Evolutionary conservation across 2,888 invertebrate genomes (phyloP), one percentile per base, ranked within the genome.

Genomic region (Drosophila lacicola): DNA sequence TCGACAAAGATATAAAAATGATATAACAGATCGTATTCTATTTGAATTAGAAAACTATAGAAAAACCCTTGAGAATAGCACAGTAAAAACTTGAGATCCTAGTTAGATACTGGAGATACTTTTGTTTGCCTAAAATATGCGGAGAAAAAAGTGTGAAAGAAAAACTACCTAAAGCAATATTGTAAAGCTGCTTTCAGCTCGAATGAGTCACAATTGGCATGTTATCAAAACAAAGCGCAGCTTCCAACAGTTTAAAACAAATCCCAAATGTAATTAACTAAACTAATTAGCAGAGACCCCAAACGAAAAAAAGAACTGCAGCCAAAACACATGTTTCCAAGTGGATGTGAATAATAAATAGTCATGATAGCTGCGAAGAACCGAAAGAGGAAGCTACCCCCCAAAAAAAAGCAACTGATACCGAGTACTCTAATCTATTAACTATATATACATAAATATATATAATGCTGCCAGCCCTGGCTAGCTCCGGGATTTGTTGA

Each of bases 241-340:
- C 49, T 54, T 60, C 42, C 45, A 60, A 47, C 66, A 66, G 56
- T 71, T 62, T 58, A 64, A 63, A 62, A 36, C 37, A 39, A 69
- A 61, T 25, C 41, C 42, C 45, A 82, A 74, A 62, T 66, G 54
- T 69, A 81, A 87, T 78, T 84, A 78, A 54, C 70, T 70, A 58
- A 81, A 62, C 64, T 70, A 78, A 87, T 78, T 87, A 81, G 56
- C 49, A 10, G 44, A 25, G 14, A 34, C n/a, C 44, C 54, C 33
- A 54, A 53, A 54, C 54, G 45, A 37, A 19, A n/a, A n/a, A n/a
- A 13, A 25, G 25, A 25, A 21, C 39, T 39, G 4, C 14, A 17
- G 29, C 19, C 36, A 41, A 55, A 75, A 81, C 78, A 84, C 61
- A 70, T 87, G 69, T 65, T 37, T 36, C 36, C 46, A 70, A 74